A percentile compares a stretch with the other conserved stretches of the same genome.
These are phyloP conservation scores for Limenitis camilla DNA, from an alignment of 2,888 invertebrate species.

Conservation along the genomic window DNA sequence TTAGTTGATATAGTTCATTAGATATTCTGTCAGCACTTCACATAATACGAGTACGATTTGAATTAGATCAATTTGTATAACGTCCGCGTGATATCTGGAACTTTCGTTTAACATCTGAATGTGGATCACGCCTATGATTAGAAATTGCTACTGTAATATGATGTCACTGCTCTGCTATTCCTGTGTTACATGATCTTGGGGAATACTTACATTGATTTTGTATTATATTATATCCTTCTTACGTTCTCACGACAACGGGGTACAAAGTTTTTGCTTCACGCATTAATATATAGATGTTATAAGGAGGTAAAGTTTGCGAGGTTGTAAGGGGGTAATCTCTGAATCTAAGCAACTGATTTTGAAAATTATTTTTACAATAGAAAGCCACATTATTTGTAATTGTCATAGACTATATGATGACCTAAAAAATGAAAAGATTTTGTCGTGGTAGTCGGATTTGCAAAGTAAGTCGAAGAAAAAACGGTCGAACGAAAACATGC, in stretches of 20 bases:
- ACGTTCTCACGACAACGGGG: not conserved
- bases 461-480: no score
- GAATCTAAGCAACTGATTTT: no score
- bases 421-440: no score
- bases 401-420: no score
- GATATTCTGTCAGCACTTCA: constrained; percentile 8
- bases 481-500: no score
- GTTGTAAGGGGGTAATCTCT: no score
- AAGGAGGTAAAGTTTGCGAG: no score
- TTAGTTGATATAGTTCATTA: not conserved
- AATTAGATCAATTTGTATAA: constrained; percentile 28
- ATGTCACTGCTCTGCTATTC: constrained; percentile 45
- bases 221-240: constrained; percentile 12
- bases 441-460: no score
- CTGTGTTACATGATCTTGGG: constrained; percentile 16
- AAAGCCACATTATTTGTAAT: no score
- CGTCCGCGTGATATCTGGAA: constrained; percentile 44
- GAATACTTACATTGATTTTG: constrained; percentile 12
- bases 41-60: constrained; percentile 18
- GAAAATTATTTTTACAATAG: no score
- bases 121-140: constrained; percentile 57
- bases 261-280: no score
- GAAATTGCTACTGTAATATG: constrained; percentile 47
- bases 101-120: constrained; percentile 57
- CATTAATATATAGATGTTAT: no score